Base-by-base conservation (phyloP, 2,113 vertebrate genomes). In the Onychorhynchus coronatus region DNA sequence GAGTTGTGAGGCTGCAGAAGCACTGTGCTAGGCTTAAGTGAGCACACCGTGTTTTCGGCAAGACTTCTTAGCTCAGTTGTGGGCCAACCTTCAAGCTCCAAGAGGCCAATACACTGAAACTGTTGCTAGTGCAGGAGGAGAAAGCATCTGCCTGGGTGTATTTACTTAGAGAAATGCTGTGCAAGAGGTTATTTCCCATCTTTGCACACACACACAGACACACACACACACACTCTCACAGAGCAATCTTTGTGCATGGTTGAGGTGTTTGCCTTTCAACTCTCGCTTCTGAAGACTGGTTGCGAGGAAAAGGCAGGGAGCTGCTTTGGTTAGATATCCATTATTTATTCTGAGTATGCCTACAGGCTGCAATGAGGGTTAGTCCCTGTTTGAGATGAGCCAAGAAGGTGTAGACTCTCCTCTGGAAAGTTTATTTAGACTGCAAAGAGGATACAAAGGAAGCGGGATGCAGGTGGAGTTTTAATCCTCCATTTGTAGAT, bases 361-460 rank as follows among this genome's bases (percentile, higher is more conserved):
- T 81, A 11, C 18, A 61, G 30, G 68, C 56, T 71, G 42, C 55
- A 52, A 0, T 47, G 49, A 79, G 67, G 55, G 20, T 25, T 93
- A 11, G 56, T 59, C 42, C n/a, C 24, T 76, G 11, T 42, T 25
- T 82, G 44, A 74, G 79, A 55, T 71, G 61, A 80, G 63, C 61
- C 65, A 71, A 22, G 74, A 59, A 91, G n/a, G 46, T 77, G 67
- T 44, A 84, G 46, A 13, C 46, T 77, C 35, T 91, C 53, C 44
- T 66, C 66, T 95, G 56, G 44, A 68, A 80, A 82, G 31, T 28
- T 86, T 63, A 11, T 91, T 82, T 84, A 72, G 19, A 41, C 33
- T 49, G 41, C 53, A 74, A 90, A 75, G 15, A 78, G n/a, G 49
- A 92, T 56, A 75, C 41, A 96, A 87, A 90, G 41, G 49, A 77